Conservation (phyloP, 2,888 invertebrate genomes). For the Cryptus viduatorius region DNA sequence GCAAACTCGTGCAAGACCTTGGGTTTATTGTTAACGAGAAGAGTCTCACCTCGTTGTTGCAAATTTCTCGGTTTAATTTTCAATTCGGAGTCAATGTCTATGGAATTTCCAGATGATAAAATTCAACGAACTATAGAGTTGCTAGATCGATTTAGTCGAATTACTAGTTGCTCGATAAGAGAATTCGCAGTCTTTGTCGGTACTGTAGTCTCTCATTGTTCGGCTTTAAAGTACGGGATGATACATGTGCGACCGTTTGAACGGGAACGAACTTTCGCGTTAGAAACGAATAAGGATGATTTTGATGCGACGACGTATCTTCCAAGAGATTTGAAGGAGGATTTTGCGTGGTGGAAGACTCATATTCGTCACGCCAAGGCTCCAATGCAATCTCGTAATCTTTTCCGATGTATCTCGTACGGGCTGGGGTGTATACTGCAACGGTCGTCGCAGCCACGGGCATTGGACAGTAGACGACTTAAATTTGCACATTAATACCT, state of each 20-base stretch:
- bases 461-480: neutral
- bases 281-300: slow-evolving; percentile 9
- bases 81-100: neutral
- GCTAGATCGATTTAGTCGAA: neutral
- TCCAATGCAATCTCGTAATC: neutral
- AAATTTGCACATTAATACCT: neutral
- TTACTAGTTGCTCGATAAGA: slow-evolving; percentile 2
- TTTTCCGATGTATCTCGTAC: neutral
- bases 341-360: neutral
- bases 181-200: slow-evolving; percentile 38
- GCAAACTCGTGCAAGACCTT: neutral
- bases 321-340: neutral
- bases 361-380: neutral
- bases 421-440: neutral
- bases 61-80: neutral
- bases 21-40: neutral
- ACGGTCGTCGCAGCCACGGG: neutral
- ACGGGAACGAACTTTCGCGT: neutral
- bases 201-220: slow-evolving; percentile 36
- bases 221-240: slow-evolving; percentile 30
- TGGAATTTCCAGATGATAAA: neutral
- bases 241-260: neutral
- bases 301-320: neutral
- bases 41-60: neutral
- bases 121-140: neutral